Evolutionary conservation across 2,888 invertebrate genomes (phyloP).

Genomic region (Sesamia inferens): DNA sequence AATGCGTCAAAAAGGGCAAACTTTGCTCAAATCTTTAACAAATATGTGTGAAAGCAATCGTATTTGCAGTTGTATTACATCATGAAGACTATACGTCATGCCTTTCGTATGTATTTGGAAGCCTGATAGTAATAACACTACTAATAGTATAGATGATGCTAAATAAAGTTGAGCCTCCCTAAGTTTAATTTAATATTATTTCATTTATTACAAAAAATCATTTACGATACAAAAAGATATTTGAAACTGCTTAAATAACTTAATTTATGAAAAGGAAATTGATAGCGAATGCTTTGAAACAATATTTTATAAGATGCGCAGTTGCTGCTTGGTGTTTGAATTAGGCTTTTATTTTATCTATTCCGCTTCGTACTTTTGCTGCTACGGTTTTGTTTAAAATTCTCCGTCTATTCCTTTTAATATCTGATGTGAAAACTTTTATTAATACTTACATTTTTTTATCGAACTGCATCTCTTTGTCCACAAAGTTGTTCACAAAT

Average conservation of each 20-base stretch:
- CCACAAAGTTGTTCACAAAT: conserved; percentile 47
- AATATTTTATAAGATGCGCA: conserved; percentile 6
- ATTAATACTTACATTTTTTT: conserved; percentile 54
- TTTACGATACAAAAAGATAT: too few species aligned
- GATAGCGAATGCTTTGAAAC: neutral
- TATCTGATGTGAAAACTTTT: neutral
- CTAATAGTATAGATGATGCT: conserved; percentile 4
- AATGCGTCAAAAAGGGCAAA: conserved; percentile 59
- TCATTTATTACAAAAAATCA: too few species aligned
- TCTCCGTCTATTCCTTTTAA: neutral
- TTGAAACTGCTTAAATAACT: neutral
- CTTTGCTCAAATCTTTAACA: conserved; percentile 63
- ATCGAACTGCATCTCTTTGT: conserved; percentile 39
- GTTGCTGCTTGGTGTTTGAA: neutral
- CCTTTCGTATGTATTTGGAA: conserved; percentile 32
- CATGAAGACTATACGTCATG: conserved; percentile 36
- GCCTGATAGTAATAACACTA: conserved; percentile 23
- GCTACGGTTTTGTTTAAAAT: neutral
- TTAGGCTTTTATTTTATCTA: conserved; percentile 8
- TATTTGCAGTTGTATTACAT: conserved; percentile 38
- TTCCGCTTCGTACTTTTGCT: neutral
- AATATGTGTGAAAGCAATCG: conserved; percentile 68
- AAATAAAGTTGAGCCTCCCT: conserved; percentile 15
- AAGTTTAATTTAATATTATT: too few species aligned
- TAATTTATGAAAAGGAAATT: neutral